phyloP scores from a whole-genome alignment of 1,140 invertebrate species.

The Scaptomyza montana region DNA sequence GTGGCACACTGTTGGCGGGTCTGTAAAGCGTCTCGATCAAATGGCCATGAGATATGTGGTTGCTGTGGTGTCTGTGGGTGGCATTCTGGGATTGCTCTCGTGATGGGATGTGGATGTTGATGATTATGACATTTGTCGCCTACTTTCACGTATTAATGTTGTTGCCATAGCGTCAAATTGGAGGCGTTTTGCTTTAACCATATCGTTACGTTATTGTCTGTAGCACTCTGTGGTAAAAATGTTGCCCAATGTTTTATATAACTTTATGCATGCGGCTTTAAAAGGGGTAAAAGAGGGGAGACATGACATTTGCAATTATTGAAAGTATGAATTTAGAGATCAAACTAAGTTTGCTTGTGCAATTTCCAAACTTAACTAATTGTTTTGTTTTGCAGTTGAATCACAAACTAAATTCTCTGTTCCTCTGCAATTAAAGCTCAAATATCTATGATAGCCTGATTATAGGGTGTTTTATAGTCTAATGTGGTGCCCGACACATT shows the following conservation, averaged over 20 bases:
- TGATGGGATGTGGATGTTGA: slow-evolving; percentile 29
- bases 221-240: slow-evolving; percentile 10
- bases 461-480: neutral
- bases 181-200: slow-evolving; percentile 8
- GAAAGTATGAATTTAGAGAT: neutral
- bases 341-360: too few relatives aligned
- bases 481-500: neutral
- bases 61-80: slow-evolving; percentile 44
- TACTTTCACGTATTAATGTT: slow-evolving; percentile 55
- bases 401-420: too few relatives aligned
- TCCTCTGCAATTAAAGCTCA: too few relatives aligned
- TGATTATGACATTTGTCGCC: slow-evolving; percentile 62
- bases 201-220: too few relatives aligned
- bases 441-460: too few relatives aligned
- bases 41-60: slow-evolving; percentile 20
- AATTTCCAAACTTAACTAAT: too few relatives aligned
- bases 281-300: neutral
- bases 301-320: neutral
- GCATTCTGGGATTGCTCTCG: slow-evolving; percentile 48
- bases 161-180: slow-evolving; percentile 64
- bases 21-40: slow-evolving; percentile 43
- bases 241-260: slow-evolving; percentile 51
- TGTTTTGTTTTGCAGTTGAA: too few relatives aligned
- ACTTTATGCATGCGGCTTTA: neutral
- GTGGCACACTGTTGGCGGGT: slow-evolving; percentile 47